Percentiles rank a stretch among this genome's conserved stretches.
These are phyloP conservation scores for Dermatophagoides farinae DNA, from an alignment of 1,140 invertebrate genomes.

Conservation along the genomic window DNA sequence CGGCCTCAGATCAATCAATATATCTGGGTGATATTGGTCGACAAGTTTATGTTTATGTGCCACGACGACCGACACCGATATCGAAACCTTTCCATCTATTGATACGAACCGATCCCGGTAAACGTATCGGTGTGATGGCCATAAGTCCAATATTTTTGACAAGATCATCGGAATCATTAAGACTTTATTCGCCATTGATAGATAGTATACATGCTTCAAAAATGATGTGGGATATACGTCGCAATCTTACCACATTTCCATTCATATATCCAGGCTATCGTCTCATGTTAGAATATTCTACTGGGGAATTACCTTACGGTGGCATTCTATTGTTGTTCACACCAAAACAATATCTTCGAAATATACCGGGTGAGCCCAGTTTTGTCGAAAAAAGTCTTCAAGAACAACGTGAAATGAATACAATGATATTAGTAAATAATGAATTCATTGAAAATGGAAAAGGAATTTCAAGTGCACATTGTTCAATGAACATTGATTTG, in stretches of 20 bases:
- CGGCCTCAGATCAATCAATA: background rate
- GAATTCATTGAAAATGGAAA: constrained; percentile 50
- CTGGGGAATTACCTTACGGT: constrained; percentile 51
- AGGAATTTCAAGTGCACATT: constrained; percentile 64
- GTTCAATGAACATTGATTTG: constrained; percentile 46
- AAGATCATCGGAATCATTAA: constrained; percentile 50
- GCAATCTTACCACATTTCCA: constrained; percentile 66
- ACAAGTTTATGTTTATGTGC: constrained; percentile 3
- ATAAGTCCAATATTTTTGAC: constrained; percentile 68
- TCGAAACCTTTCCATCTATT: background rate
- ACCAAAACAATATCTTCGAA: constrained; percentile 7
- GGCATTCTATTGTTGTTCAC: constrained; percentile 52
- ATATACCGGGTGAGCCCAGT: background rate
- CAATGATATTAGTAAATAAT: constrained; percentile 22
- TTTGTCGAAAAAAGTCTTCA: background rate
- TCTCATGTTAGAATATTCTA: constrained; percentile 56
- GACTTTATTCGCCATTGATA: constrained; percentile 28
- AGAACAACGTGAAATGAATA: constrained; percentile 9
- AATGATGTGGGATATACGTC: constrained; percentile 45
- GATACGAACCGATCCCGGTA: constrained; percentile 16
- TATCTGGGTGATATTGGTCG: background rate
- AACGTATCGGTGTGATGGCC: constrained; percentile 24
- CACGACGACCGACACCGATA: background rate
- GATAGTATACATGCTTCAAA: background rate
- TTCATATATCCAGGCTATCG: constrained; percentile 59